Evolutionary conservation across 2,113 vertebrate genomes (phyloP).

Genomic region (Phycodurus eques): DNA sequence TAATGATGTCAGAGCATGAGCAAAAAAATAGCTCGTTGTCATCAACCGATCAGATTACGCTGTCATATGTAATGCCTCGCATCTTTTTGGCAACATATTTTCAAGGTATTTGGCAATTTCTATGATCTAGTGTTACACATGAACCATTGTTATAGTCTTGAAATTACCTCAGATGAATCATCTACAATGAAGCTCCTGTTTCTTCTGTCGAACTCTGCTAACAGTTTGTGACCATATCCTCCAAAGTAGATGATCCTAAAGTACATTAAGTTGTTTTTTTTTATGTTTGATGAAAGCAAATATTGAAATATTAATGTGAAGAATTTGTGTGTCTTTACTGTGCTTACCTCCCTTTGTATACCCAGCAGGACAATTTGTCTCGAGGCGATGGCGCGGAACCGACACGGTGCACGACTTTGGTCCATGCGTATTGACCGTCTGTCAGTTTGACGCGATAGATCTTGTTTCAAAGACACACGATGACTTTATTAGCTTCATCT

Average conservation of each 20-base stretch:
- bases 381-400: constrained; percentile 87
- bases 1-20: too few species aligned
- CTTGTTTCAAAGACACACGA: constrained; percentile 67
- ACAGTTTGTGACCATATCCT: constrained; percentile 89
- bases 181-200: constrained; percentile 85
- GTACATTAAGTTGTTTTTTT: constrained; percentile 13
- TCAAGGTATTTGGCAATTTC: too few species aligned
- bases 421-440: constrained; percentile 82
- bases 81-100: too few species aligned
- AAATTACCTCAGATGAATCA: constrained; percentile 88
- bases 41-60: too few species aligned
- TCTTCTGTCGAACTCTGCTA: constrained; percentile 76
- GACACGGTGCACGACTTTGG: constrained; percentile 75
- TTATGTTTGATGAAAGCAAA: not conserved
- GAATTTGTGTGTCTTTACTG: not conserved
- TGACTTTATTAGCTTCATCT: not conserved
- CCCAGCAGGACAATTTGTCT: constrained; percentile 95
- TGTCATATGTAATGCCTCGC: too few species aligned
- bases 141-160: not conserved
- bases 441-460: constrained; percentile 85
- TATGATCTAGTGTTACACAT: too few species aligned
- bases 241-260: constrained; percentile 90
- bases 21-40: too few species aligned
- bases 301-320: not conserved
- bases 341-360: constrained; percentile 82